Percentiles rank a stretch among this genome's conserved stretches.
phyloP scores from a whole-genome alignment of 2,888 invertebrate species.

The Torymus tubicola region DNA sequence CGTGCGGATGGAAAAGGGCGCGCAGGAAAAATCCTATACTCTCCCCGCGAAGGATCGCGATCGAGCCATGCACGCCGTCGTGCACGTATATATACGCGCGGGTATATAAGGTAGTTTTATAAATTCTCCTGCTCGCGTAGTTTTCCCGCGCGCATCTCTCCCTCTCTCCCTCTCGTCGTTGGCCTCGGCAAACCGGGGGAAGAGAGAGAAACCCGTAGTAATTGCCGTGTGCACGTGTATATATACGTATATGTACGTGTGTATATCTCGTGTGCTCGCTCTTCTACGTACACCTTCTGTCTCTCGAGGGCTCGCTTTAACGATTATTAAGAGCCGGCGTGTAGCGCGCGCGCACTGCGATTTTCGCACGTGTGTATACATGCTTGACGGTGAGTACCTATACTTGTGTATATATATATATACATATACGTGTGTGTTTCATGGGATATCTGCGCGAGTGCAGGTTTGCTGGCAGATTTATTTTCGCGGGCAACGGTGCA shows the following conservation, averaged over 20 bases:
- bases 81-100: not conserved
- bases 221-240: conserved; percentile 5
- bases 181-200: not conserved
- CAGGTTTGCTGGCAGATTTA: no score
- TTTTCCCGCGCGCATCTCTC: not conserved
- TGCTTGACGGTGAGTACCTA: no score
- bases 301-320: conserved; percentile 46
- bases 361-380: no score
- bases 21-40: not conserved
- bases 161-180: conserved; percentile 8
- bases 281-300: not conserved
- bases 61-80: not conserved
- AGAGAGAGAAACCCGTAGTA: conserved; percentile 6
- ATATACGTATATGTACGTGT: not conserved
- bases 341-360: not conserved
- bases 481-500: no score
- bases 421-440: no score
- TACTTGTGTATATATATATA: no score
- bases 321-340: conserved; percentile 46
- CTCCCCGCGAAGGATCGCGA: conserved; percentile 11
- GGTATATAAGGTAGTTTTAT: conserved; percentile 34
- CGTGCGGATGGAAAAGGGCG: conserved; percentile 1
- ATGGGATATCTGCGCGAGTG: no score
- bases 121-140: conserved; percentile 27
- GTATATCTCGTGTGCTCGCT: conserved; percentile 1